phyloP scores from a whole-genome alignment of 2,113 vertebrate species.

The Dermatemys mawii region DNA sequence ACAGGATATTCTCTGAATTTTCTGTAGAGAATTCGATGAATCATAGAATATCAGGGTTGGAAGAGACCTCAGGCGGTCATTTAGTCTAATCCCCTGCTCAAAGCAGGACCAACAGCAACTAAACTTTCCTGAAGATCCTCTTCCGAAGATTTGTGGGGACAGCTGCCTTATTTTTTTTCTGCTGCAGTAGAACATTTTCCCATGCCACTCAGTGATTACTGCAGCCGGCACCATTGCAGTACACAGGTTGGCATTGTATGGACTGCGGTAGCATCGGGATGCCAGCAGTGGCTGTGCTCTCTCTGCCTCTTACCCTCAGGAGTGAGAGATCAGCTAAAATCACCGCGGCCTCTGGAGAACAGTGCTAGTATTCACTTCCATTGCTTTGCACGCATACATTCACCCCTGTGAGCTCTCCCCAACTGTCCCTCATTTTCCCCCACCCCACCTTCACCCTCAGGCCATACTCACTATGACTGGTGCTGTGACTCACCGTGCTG shows the following conservation, averaged over 20 bases:
- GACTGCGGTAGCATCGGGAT: neutral
- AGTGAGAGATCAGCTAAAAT: too few relatives aligned
- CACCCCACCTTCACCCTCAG: too few relatives aligned
- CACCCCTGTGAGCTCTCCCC: neutral
- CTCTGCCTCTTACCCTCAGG: neutral
- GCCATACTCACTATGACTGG: neutral
- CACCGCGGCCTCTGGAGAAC: too few relatives aligned
- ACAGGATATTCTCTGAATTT: neutral
- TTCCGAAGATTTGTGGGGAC: neutral
- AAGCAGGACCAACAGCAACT: too few relatives aligned
- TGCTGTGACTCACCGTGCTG: neutral
- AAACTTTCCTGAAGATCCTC: neutral
- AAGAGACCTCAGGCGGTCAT: too few relatives aligned
- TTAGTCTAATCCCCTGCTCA: too few relatives aligned
- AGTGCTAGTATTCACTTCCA: too few relatives aligned
- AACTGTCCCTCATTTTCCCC: neutral
- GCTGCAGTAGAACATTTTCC: too few relatives aligned
- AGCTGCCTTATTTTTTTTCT: neutral
- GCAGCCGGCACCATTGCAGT: neutral
- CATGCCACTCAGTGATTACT: neutral
- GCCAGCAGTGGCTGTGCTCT: neutral
- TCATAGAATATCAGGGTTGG: too few relatives aligned
- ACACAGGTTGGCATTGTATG: neutral
- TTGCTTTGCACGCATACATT: too few relatives aligned
- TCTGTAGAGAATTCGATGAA: neutral